Conservation (phyloP, 2,888 invertebrate genomes). For the Bimastos eiseni region DNA sequence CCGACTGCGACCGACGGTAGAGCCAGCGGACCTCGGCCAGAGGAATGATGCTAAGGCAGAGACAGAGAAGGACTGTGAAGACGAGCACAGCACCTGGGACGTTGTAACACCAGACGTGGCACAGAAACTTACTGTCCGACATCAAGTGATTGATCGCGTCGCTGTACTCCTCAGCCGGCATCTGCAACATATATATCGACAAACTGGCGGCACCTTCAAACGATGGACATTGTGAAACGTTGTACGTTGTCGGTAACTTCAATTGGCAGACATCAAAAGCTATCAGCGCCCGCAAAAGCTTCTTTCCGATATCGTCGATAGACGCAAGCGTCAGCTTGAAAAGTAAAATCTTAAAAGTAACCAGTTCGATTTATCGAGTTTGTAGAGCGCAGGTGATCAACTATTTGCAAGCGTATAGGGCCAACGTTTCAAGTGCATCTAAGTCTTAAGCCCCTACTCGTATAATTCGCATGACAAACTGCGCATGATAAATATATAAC, state of each 20-base stretch:
- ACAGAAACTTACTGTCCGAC: conserved; percentile 42
- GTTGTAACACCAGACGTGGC: conserved; percentile 46
- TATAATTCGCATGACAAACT: background rate
- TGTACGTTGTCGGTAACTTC: background rate
- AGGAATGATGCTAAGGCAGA: conserved; percentile 42
- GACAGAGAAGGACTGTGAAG: conserved; percentile 42
- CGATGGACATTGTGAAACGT: background rate
- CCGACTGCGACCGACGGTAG: conserved; percentile 33
- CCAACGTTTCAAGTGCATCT: background rate
- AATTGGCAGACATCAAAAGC: background rate
- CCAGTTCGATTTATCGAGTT: background rate
- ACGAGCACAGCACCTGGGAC: conserved; percentile 43
- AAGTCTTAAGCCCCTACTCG: background rate
- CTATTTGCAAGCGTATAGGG: background rate
- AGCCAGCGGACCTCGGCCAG: conserved; percentile 39
- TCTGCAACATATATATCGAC: conserved; percentile 33
- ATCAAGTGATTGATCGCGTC: conserved; percentile 41
- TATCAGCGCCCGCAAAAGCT: background rate
- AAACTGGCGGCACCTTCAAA: background rate
- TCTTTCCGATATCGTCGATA: background rate
- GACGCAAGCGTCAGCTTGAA: background rate
- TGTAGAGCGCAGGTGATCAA: background rate
- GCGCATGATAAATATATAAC: background rate
- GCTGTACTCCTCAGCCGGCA: conserved; percentile 41
- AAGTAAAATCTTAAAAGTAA: conserved; percentile 3